Base-by-base conservation (phyloP, 2,888 invertebrate genomes). In the Pyrrhosoma nymphula region DNA sequence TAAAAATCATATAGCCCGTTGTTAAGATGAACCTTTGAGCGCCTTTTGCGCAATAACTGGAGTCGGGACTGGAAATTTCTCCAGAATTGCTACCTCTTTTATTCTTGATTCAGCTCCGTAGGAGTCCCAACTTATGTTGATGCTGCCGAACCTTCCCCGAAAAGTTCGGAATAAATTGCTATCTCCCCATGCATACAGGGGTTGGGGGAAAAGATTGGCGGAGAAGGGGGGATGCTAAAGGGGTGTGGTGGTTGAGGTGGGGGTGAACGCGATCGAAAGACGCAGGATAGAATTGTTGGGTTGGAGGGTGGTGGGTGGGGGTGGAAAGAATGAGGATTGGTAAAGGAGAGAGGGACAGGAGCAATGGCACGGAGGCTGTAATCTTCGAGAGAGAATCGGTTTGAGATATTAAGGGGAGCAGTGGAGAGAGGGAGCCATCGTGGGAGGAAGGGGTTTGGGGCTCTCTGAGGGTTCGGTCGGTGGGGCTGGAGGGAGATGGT, bases 121-220 rank as follows among this genome's bases (percentile, higher is more conserved):
- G 30, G 35, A 35, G 16, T 82, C 30, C 75, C 75, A 82, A 82
- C 75, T 82, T 82, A 82, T 89, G 89, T 89, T 89, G 47, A 89
- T 89, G 55, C 56, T 56, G 89, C 89, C 56, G 47, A 56, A 30
- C 47, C 47, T 89, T 26, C 75, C 30, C 35, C 75, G 35, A 30
- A 82, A 89, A 55, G 47, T 89, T 89, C 55, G 26, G 89, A 89
- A 89, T 89, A 47, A 89, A 89, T 89, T 89, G 89, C 56, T 89
- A 39, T 89, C 47, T 55, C 56, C 89, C 35, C 47, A 88, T 23
- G 88, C 35, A 30, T 39, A 10, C 47, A 55, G 23, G 12, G 89
- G 12, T 10, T 6, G 47, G 47, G 23, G 39, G 47, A 39, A 8
- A 18, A 60, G 60, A 60, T 20, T 47, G 55, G 89, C 6, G 56